Conservation (phyloP, 2,113 vertebrate genomes). For the Serilophus lunatus region DNA sequence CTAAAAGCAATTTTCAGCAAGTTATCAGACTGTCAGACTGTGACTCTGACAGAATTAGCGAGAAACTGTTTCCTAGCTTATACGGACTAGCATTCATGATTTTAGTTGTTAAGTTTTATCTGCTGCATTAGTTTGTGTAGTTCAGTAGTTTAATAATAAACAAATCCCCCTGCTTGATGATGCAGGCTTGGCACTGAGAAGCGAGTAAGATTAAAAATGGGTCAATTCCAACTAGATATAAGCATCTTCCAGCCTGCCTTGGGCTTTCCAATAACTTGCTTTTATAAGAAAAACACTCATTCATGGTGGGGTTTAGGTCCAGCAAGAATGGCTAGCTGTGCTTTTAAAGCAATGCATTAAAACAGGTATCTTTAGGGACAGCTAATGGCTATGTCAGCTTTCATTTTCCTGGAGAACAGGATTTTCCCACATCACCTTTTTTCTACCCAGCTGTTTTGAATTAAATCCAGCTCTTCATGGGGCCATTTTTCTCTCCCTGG, state of each 20-base stretch:
- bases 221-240: neutral
- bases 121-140: neutral
- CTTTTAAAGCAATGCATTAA: neutral
- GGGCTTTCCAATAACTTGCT: neutral
- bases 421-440: conserved; percentile 16
- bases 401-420: neutral
- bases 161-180: neutral
- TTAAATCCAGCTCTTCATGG: neutral
- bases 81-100: neutral
- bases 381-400: neutral
- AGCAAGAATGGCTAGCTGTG: neutral
- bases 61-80: neutral
- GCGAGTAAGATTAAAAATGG: neutral
- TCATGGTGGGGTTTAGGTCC: neutral
- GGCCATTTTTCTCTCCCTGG: conserved; percentile 12
- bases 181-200: neutral
- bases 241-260: neutral
- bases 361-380: conserved; percentile 12
- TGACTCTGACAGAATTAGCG: neutral
- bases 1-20: conserved; percentile 44
- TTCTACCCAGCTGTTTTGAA: conserved; percentile 35
- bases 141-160: neutral
- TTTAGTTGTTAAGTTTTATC: neutral
- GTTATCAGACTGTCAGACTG: neutral
- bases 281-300: neutral